phyloP scores from a whole-genome alignment of 2,113 vertebrate species.

The Proteles cristata region DNA sequence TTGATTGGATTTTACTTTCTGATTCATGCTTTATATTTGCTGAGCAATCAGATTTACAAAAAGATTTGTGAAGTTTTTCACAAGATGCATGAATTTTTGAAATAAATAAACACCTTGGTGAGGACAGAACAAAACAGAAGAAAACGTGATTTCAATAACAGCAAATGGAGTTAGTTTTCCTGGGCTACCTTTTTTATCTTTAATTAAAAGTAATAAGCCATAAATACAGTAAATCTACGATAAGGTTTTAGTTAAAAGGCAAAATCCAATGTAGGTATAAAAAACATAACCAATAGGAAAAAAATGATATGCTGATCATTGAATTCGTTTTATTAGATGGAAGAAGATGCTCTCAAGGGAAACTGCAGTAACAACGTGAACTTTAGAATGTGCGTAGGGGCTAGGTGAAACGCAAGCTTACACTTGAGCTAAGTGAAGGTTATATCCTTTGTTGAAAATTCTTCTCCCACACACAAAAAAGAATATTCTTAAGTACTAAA shows the following conservation, averaged over 20 bases:
- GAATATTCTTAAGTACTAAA: not conserved
- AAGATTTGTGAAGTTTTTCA: conserved; percentile 53
- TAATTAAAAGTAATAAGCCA: conserved; percentile 67
- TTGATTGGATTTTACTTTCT: conserved; percentile 61
- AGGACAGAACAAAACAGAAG: not conserved
- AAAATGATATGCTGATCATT: not conserved
- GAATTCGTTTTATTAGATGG: not conserved
- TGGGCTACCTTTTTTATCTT: conserved; percentile 56
- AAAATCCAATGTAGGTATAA: not conserved
- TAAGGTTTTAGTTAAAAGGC: not conserved
- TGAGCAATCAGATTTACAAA: conserved; percentile 21
- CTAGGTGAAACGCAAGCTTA: not conserved
- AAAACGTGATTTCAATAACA: not conserved
- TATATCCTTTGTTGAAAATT: not conserved
- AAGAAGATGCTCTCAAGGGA: conserved; percentile 16
- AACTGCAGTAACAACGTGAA: not conserved
- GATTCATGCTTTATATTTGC: not conserved
- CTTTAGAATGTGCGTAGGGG: not conserved
- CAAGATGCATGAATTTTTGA: conserved; percentile 13
- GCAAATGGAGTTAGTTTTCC: not conserved
- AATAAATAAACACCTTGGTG: conserved; percentile 14
- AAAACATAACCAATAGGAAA: not conserved
- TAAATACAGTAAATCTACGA: not conserved
- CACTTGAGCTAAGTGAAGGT: not conserved
- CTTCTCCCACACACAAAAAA: not conserved